Base-by-base conservation (phyloP, 2,888 invertebrate species). In the Chouioia cunea region DNA sequence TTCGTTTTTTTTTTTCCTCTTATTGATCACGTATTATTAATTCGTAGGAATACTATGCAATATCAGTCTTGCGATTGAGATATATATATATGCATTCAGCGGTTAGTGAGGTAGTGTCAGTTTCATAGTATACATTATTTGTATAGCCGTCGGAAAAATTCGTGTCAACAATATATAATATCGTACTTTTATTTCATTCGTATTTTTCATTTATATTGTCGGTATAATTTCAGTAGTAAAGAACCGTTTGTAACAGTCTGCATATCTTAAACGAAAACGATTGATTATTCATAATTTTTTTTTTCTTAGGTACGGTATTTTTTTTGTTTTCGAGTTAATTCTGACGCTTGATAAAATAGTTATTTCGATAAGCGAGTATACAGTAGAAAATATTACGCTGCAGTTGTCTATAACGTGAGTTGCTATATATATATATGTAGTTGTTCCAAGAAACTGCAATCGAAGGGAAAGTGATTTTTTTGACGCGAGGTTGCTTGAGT, bases 11-110 rank as follows among this genome's bases (percentile, higher is more conserved):
- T 56, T 18, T 20, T 27, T 43, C 36, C 36, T 65, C 22, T 44
- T 43, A n/a, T 64, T 27, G 36, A 56, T 50, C 50, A 43, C 62
- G 66, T 75, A 65, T 68, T 73, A 75, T 75, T 79, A 76, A 81
- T 70, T 76, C 80, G 82, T 84, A 83, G 83, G 82, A 84, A 84
- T 85, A 84, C 82, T 83, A 85, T 84, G 80, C 82, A 85, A 67
- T 83, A 84, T 85, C 85, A 85, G 85, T 85, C 85, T 85, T 85
- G 85, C 80, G 84, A 80, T 85, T 84, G 81, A 85, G 83, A 84
- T 84, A 84, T 84, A 82, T 83, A 82, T 65, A 60, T 53, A 67
- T 18, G n/a, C 50, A 50, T n/a, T 82, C n/a, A 79, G 81, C 84
- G 83, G 82, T 76, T 80, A 83, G 85, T 85, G 85, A 85, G 85